Evolutionary conservation across 2,113 vertebrate species (phyloP), one percentile per base, ranked within the genome.

Genomic region (Oncorhynchus clarkii): DNA sequence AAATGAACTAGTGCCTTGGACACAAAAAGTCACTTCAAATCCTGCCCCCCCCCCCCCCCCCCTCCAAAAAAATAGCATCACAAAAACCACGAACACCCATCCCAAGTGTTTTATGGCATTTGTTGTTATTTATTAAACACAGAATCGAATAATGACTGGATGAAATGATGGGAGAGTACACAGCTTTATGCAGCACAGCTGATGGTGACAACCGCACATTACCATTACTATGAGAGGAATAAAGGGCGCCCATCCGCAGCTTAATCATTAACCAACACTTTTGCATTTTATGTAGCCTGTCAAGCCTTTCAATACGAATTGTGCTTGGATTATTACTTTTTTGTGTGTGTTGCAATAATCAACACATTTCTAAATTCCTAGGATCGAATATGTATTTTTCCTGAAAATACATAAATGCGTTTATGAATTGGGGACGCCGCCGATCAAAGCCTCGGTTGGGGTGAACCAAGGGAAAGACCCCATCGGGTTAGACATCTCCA

Each of bases 1-100:
- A 96, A 98, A 99, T 98, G 90, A 96, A 89, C 89, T 82, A 85
- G 88, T 86, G 85, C 89, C 89, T 92, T 89, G 90, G 87, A 83
- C 74, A 93, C 91, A 93, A 92, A 96, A 94, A 93, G 94, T 93
- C 89, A 89, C 87, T 92, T 85, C 88, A 90, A 87, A 86, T 89
- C 86, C 87, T 91, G 6, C 1, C 88, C 86, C 86, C 86, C 83
- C 79, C 1, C 88, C 86, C 86, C 86, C 83, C 79, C 85, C 83
- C 79, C 84, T 82, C 79, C 73, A 87, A 89, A 89, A 74, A 86
- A 85, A 74, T 57, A 76, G 82, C 59, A 75, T 80, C 78, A 76
- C 71, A 84, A 80, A 87, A 79, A 76, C 49, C 64, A 78, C 27
- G 18, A 0, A 29, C 71, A 74, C 67, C 14, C 24, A 67, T 77